Conservation (phyloP, 2,113 vertebrate species). For the Rhynchopsitta pachyrhyncha region DNA sequence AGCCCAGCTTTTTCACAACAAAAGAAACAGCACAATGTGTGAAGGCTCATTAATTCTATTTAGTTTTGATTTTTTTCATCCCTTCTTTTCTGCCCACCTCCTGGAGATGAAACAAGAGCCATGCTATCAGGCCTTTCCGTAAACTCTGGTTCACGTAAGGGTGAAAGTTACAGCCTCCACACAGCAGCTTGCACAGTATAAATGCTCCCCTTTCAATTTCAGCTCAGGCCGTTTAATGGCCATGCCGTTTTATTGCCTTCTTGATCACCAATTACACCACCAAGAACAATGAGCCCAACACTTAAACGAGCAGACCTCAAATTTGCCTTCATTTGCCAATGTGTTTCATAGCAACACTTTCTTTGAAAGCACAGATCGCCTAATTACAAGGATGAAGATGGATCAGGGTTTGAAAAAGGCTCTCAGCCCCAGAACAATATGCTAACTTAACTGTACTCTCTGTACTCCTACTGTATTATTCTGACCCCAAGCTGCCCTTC, state of each 20-base stretch:
- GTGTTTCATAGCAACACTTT: conserved; percentile 80
- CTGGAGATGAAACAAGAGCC: conserved; percentile 80
- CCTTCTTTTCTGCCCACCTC: conserved; percentile 63
- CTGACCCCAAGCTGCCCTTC: conserved; percentile 81
- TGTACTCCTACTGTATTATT: conserved; percentile 70
- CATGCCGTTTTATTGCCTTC: conserved; percentile 76
- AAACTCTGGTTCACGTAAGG: conserved; percentile 77
- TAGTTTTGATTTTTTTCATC: conserved; percentile 73
- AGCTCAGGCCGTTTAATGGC: conserved; percentile 60
- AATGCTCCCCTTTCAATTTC: conserved; percentile 67
- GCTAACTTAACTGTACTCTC: conserved; percentile 68
- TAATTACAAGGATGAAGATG: conserved; percentile 75
- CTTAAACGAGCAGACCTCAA: conserved; percentile 71
- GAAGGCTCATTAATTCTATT: conserved; percentile 84
- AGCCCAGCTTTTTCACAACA: conserved; percentile 72
- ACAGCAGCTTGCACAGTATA: conserved; percentile 48
- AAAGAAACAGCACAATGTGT: conserved; percentile 81
- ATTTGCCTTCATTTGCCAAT: conserved; percentile 77
- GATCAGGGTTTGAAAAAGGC: conserved; percentile 72
- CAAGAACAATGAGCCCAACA: conserved; percentile 72
- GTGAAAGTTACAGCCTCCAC: conserved; percentile 70
- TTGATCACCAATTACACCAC: conserved; percentile 79
- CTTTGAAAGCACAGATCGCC: conserved; percentile 56
- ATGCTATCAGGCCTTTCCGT: conserved; percentile 65
- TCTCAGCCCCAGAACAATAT: conserved; percentile 67